Evolutionary conservation across 2,888 invertebrate species (phyloP), one percentile per base, ranked within the genome.

Genomic region (Tetranychus truncatus): DNA sequence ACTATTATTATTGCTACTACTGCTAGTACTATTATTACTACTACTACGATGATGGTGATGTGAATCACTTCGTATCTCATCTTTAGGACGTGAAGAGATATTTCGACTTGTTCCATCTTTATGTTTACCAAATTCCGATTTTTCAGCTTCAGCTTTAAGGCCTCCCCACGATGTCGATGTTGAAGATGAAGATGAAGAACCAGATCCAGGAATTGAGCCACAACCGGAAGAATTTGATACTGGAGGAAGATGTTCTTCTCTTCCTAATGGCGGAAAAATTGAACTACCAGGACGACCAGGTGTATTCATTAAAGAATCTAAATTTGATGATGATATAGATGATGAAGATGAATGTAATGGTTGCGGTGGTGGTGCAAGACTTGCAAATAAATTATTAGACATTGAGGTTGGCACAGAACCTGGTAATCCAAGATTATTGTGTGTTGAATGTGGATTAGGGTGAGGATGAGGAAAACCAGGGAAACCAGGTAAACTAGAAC

Each of bases 81-180:
- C 69, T 24, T 69, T 24, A 1, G 21, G 15, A 15, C 55, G 55
- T 6, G 55, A 55, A 34, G 84, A 82, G 87, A 86, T 1, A 87
- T 84, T 21, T 76, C 75, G n/a, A 73, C 76, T 81, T 88, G 34
- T 5, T 34, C 34, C 34, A 34, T 87, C 34, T 87, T 84, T 66
- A 75, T 72, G 77, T 77, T 44, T 9, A 55, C 4, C 55, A 21
- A 11, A 44, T 24, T 20, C 20, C 1, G 69, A 69, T 24, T 77
- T 74, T 74, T 78, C 78, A 1, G 78, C 78, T 72, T 78, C 78
- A 7, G 78, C 78, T 73, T 78, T 78, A 71, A 78, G 75, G 8
- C 78, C 78, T 24, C 78, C 78, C 78, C 79, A 78, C 0, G 77
- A 72, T 11, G 77, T 66, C 1, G 76, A 73, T 11, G 46, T 75